Percentiles rank a stretch among this genome's conserved stretches.
Conservation (phyloP, 2,797 vertebrate species). For the Poecilia velifera region DNA sequence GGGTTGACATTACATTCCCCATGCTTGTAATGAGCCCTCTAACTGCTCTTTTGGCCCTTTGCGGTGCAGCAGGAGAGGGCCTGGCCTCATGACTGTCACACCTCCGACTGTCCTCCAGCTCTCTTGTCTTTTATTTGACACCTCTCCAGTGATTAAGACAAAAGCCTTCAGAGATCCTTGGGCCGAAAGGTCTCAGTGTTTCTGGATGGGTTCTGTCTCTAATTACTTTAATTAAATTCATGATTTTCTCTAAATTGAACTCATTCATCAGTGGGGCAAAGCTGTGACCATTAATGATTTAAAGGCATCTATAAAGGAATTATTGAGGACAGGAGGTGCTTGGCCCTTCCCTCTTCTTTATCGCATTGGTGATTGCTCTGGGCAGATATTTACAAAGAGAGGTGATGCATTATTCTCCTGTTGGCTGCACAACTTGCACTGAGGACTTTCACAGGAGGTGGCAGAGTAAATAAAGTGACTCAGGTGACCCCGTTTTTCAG, state of each 20-base stretch:
- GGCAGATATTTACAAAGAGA: conserved; percentile 72
- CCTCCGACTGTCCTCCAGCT: conserved; percentile 68
- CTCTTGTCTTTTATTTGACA: conserved; percentile 72
- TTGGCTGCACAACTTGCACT: conserved; percentile 39
- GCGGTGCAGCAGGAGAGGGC: conserved; percentile 41
- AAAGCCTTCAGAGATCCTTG: conserved; percentile 70
- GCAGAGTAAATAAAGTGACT: conserved; percentile 53
- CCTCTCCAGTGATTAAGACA: conserved; percentile 75
- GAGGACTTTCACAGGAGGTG: conserved; percentile 46
- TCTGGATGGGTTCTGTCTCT: conserved; percentile 65
- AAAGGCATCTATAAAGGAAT: conserved; percentile 81
- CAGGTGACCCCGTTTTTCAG: conserved; percentile 45
- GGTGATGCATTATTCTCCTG: conserved; percentile 43
- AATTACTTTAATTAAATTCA: conserved; percentile 84
- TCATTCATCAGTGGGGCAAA: conserved; percentile 76
- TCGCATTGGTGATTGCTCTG: conserved; percentile 67
- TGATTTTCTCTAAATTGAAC: conserved; percentile 82
- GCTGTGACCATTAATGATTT: conserved; percentile 80
- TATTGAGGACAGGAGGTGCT: conserved; percentile 72
- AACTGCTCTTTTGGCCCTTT: conserved; percentile 57
- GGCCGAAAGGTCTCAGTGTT: conserved; percentile 66
- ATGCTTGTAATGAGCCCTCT: conserved; percentile 74
- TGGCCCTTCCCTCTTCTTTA: conserved; percentile 62
- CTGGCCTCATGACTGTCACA: conserved; percentile 56
- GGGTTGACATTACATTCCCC: conserved; percentile 74